Evolutionary conservation across 64 coral and sea anemone species (phyloP).

Genomic region (Pocillopora damicornis): DNA sequence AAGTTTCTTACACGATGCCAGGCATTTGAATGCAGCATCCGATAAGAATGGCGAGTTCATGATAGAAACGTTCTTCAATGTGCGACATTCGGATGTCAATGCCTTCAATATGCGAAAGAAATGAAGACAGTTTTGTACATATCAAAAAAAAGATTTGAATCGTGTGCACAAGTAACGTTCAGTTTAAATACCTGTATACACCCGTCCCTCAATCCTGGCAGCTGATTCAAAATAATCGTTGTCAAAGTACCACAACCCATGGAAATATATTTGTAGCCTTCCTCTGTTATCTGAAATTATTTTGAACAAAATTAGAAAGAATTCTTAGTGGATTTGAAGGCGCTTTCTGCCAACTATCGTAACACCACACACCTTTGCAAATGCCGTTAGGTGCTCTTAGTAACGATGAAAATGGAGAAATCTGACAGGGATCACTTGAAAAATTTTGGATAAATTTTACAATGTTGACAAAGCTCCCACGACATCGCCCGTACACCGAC

Average conservation of each 20-base stretch:
- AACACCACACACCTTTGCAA: too few species aligned
- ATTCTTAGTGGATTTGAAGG: neutral
- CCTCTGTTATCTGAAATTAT: constrained; percentile 72
- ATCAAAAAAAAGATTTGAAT: neutral
- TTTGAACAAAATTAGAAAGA: neutral
- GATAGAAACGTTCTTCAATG: constrained; percentile 67
- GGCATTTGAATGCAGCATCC: constrained; percentile 80
- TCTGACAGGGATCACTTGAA: too few species aligned
- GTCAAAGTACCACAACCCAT: constrained; percentile 75
- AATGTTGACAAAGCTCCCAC: too few species aligned
- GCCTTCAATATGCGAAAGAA: constrained; percentile 18
- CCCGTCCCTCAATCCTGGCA: constrained; percentile 78
- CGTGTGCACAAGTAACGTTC: neutral
- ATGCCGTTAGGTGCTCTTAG: too few species aligned
- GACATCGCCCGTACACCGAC: too few species aligned
- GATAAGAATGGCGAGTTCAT: constrained; percentile 92
- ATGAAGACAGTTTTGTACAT: too few species aligned
- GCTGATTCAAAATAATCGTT: constrained; percentile 82
- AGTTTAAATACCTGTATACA: constrained; percentile 62
- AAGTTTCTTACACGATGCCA: constrained; percentile 64
- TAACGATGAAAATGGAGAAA: too few species aligned
- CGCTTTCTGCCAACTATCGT: neutral
- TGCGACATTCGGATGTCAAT: constrained; percentile 80
- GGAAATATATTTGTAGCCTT: constrained; percentile 72
- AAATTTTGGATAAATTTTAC: too few species aligned